Base-by-base conservation (phyloP, 2,888 invertebrate genomes). In the Cheilosia vernalis region DNA sequence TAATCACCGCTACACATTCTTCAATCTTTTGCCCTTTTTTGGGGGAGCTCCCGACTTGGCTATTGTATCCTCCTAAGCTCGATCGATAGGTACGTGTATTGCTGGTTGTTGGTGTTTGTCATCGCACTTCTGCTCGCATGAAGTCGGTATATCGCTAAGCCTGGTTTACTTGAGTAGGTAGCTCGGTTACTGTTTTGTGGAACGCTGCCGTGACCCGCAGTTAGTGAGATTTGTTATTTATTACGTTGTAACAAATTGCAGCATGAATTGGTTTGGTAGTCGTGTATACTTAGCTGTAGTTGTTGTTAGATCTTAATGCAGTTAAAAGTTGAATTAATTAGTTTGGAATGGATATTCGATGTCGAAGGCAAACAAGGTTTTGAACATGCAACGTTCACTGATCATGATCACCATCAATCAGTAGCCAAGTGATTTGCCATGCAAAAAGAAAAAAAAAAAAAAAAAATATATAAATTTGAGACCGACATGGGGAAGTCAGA, bases 1-100 rank as follows among this genome's bases (percentile, higher is more conserved):
- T 85, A 85, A 85, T 85, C 81, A 85, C 81, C 85, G 85, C 80
- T 77, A 81, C 85, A 81, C 85, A 85, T 85, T 85, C 76, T 66
- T 72, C 76, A 72, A 81, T 81, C 72, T 56, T 77, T 66, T 81
- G 85, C 85, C 85, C 81, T 85, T 85, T 85, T 85, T 85, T 81
- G 85, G 85, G 55, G 56, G 53, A 69, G 49, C 37, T 42, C 55
- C 70, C 27, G 42, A 27, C 44, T 73, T 37, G 24, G 73, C 56
- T 13, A 64, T 63, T 67, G 42, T 76, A 66, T 79, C 69, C 74
- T 79, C 79, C 58, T 63, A 47, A 56, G 67, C 74, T 58, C 37
- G 60, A 53, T 42, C 42, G 40, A 33, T 61, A 21, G 40, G 44
- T 53, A 27, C n/a, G n/a, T 27, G 6, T 27, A 27, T 6, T 40